These are phyloP conservation scores for Pomatostomus ruficeps DNA, from an alignment of 2,113 vertebrate species.

Conservation along the genomic window DNA sequence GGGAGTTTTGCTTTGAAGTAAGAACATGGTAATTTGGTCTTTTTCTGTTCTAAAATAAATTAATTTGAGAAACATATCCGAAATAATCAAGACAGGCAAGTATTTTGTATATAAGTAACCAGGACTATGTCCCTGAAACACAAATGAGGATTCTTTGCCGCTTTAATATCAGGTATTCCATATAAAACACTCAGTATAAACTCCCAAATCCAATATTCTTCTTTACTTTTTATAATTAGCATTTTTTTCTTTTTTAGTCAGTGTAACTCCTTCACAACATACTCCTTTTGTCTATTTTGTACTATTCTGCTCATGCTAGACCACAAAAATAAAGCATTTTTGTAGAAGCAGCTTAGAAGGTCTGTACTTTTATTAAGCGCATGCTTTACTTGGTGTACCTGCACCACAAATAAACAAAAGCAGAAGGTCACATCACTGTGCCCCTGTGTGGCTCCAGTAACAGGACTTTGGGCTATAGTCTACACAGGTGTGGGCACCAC, in stretches of 20 bases:
- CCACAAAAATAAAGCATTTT: not conserved
- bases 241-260: not conserved
- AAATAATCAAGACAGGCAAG: not conserved
- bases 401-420: not conserved
- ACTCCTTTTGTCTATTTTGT: not conserved
- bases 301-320: not conserved
- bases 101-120: not conserved
- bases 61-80: not conserved
- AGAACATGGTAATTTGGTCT: not conserved
- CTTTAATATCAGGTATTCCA: not conserved
- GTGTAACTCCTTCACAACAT: not conserved
- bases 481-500: not conserved
- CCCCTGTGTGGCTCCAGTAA: not conserved
- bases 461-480: not conserved
- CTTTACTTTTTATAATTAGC: not conserved
- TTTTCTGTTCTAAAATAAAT: not conserved
- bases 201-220: not conserved
- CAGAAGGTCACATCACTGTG: not conserved
- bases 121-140: not conserved
- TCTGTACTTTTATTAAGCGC: not conserved
- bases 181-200: not conserved
- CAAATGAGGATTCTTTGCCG: not conserved
- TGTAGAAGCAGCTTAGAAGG: not conserved
- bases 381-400: not conserved
- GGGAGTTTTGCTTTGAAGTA: constrained; percentile 9